A percentile compares a stretch with the other conserved stretches of the same genome.
phyloP scores from a whole-genome alignment of 1,140 invertebrate species.

The Dreissena rostriformis region DNA sequence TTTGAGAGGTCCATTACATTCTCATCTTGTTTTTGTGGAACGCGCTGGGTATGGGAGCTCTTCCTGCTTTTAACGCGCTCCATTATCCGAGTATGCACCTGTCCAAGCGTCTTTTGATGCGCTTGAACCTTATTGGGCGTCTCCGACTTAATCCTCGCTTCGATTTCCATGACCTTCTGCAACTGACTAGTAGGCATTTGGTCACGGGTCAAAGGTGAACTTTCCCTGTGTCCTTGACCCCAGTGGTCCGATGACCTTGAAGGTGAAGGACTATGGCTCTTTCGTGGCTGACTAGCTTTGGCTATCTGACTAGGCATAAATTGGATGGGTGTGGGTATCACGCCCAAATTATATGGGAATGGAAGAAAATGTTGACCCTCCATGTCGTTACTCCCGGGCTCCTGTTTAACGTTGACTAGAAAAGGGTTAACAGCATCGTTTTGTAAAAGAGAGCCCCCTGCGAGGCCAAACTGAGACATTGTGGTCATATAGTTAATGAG shows the following conservation, averaged over 20 bases:
- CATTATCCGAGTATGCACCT: constrained; percentile 49
- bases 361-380: constrained; percentile 25
- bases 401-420: constrained; percentile 67
- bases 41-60: constrained; percentile 28
- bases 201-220: constrained; percentile 34
- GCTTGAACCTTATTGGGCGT: constrained; percentile 36
- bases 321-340: constrained; percentile 17
- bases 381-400: constrained; percentile 51
- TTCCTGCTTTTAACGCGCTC: constrained; percentile 44
- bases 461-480: constrained; percentile 39
- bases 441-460: constrained; percentile 23
- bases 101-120: constrained; percentile 30
- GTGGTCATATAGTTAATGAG: constrained; percentile 42
- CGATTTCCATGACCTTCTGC: constrained; percentile 37
- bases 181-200: constrained; percentile 15
- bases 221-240: constrained; percentile 42
- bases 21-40: constrained; percentile 12
- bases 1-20: constrained; percentile 21
- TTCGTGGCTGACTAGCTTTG: not conserved
- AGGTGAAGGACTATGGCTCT: constrained; percentile 12
- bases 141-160: constrained; percentile 46
- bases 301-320: constrained; percentile 24
- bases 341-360: constrained; percentile 8
- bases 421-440: constrained; percentile 42
- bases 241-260: constrained; percentile 7